Percentiles rank a stretch among this genome's conserved stretches.
Evolutionary conservation across 2,113 vertebrate species (phyloP).

Genomic region (Bos javanicus): DNA sequence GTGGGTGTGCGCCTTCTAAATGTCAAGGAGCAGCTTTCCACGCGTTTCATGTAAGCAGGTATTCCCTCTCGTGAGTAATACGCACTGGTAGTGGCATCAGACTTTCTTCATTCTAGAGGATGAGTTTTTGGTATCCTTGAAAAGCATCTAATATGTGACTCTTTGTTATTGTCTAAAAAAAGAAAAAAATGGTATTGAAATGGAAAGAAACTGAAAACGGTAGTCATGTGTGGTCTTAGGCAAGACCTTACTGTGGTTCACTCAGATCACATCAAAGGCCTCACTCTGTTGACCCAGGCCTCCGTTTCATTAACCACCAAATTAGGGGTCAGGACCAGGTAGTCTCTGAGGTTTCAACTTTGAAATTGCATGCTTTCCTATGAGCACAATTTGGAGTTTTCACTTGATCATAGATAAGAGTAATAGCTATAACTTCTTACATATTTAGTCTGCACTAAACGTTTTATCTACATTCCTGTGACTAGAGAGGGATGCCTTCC

Average conservation of each 20-base stretch:
- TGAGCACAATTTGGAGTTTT: conserved; percentile 7
- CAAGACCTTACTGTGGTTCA: not conserved
- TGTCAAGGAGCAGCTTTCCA: not conserved
- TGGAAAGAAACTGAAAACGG: not conserved
- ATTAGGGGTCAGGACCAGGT: not conserved
- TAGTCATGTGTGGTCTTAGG: not conserved
- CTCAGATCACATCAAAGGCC: not conserved
- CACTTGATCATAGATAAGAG: not conserved
- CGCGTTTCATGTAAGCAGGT: not conserved
- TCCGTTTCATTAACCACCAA: not conserved
- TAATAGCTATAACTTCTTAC: not conserved
- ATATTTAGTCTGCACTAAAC: not conserved
- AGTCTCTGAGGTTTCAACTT: not conserved
- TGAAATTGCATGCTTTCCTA: not conserved
- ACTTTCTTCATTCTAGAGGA: not conserved
- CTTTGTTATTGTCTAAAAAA: not conserved
- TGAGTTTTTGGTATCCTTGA: not conserved
- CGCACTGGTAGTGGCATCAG: not conserved
- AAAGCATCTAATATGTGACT: not conserved
- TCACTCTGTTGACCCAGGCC: not conserved
- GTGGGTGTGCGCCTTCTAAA: not conserved
- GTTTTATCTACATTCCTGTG: not conserved
- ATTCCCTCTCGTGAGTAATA: not conserved
- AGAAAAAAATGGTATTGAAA: not conserved
- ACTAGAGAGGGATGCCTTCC: not conserved